These are phyloP conservation scores for Leptinotarsa texana DNA, from an alignment of 1,140 invertebrate genomes.

Conservation along the genomic window DNA sequence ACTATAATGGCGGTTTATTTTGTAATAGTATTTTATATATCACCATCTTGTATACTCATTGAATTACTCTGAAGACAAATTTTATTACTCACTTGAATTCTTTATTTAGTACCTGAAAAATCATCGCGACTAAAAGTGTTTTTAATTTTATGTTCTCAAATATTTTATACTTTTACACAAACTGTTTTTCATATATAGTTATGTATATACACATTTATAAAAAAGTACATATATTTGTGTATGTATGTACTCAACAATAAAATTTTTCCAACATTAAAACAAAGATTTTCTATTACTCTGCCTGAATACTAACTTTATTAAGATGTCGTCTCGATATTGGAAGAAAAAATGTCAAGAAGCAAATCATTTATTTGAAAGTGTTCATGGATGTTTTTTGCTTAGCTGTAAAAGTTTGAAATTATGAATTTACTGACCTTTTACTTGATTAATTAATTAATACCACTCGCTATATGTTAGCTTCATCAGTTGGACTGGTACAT, in stretches of 20 bases:
- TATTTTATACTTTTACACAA: constrained; percentile 17
- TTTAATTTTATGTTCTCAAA: constrained; percentile 23
- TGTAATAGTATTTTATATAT: constrained; percentile 27
- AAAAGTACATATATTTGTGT: constrained; percentile 3
- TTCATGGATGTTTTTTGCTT: no score
- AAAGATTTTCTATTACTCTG: background rate
- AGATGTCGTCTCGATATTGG: no score
- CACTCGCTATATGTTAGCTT: no score
- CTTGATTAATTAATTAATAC: no score
- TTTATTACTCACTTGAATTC: constrained; percentile 6
- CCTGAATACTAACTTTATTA: no score
- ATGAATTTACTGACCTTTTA: no score
- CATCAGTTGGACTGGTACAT: no score
- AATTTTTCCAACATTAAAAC: background rate
- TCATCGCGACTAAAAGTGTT: constrained; percentile 4
- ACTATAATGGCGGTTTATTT: constrained; percentile 34
- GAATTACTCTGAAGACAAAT: background rate
- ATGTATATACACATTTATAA: background rate
- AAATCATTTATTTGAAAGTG: no score
- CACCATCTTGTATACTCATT: constrained; percentile 14
- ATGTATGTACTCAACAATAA: background rate
- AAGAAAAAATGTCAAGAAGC: no score
- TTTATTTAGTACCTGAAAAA: constrained; percentile 24
- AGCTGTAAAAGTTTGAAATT: no score
- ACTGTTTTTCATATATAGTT: constrained; percentile 5